These are phyloP conservation scores for Apis mellifera DNA, from an alignment of 1,140 invertebrate species.

Conservation along the genomic window DNA sequence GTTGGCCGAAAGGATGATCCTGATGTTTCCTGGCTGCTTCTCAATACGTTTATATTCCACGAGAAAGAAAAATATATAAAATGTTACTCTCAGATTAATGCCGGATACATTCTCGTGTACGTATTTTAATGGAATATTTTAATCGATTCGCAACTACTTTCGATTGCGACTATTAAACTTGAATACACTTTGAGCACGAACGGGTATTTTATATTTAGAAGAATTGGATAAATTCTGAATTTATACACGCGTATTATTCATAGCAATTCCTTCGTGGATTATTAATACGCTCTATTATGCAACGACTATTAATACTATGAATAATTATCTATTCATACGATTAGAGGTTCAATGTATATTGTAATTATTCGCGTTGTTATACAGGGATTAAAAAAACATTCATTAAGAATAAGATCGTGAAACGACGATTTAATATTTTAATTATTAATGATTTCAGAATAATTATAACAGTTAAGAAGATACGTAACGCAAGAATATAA, in stretches of 20 bases:
- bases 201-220: not conserved
- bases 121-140: too few relatives aligned
- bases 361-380: not conserved
- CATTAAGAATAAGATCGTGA: too few relatives aligned
- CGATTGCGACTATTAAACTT: too few relatives aligned
- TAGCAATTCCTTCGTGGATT: not conserved
- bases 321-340: not conserved
- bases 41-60: not conserved
- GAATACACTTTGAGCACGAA: not conserved
- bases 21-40: constrained; percentile 11
- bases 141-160: too few relatives aligned
- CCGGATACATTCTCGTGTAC: too few relatives aligned
- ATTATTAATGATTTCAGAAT: too few relatives aligned
- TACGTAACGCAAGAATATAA: not conserved
- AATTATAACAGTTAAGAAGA: not conserved
- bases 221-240: not conserved
- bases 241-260: not conserved
- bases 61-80: not conserved
- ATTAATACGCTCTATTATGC: not conserved
- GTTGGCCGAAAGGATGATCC: constrained; percentile 38
- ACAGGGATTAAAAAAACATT: too few relatives aligned
- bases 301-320: not conserved
- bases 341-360: not conserved
- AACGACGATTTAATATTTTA: too few relatives aligned
- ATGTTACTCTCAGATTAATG: too few relatives aligned